phyloP scores from a whole-genome alignment of 53 echinoderm and acorn worm species.

The Henricia sp. region DNA sequence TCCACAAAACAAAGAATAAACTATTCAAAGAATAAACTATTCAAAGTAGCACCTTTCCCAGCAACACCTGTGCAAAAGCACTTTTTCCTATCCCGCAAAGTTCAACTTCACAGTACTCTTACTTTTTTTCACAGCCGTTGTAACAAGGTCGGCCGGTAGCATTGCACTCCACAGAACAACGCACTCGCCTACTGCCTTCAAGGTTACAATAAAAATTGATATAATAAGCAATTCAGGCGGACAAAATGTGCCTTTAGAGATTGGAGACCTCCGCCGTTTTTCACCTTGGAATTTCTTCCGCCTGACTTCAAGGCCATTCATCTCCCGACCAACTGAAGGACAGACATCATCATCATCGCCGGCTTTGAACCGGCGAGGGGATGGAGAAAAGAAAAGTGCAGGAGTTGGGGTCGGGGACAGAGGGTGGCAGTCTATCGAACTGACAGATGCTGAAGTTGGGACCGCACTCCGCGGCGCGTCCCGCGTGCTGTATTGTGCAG shows the following conservation, averaged over 20 bases:
- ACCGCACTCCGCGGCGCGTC: conserved; percentile 1
- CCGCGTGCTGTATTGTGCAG: conserved; percentile 22
- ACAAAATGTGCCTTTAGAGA: conserved; percentile 68
- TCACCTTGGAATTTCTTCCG: conserved; percentile 63
- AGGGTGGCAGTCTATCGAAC: conserved; percentile 51
- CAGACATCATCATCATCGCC: background rate
- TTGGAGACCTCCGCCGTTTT: conserved; percentile 58
- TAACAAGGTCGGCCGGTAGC: conserved; percentile 28
- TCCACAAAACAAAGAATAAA: too few species aligned
- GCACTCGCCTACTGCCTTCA: conserved; percentile 44
- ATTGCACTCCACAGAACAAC: conserved; percentile 28
- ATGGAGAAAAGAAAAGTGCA: conserved; percentile 39
- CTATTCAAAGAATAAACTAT: too few species aligned
- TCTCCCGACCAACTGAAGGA: conserved; percentile 16
- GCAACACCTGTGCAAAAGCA: background rate
- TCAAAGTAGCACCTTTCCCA: background rate
- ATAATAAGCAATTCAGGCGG: conserved; percentile 62
- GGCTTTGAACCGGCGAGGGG: conserved; percentile 33
- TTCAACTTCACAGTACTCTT: conserved; percentile 14
- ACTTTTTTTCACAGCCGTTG: conserved; percentile 6
- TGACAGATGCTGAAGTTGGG: conserved; percentile 45
- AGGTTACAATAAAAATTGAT: conserved; percentile 66
- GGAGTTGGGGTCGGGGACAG: conserved; percentile 56
- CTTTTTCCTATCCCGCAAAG: conserved; percentile 16
- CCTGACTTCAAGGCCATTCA: conserved; percentile 62